Percentiles rank a stretch among this genome's conserved stretches.
Conservation (phyloP, 2,797 vertebrate genomes). For the Neomorphus geoffroyi region DNA sequence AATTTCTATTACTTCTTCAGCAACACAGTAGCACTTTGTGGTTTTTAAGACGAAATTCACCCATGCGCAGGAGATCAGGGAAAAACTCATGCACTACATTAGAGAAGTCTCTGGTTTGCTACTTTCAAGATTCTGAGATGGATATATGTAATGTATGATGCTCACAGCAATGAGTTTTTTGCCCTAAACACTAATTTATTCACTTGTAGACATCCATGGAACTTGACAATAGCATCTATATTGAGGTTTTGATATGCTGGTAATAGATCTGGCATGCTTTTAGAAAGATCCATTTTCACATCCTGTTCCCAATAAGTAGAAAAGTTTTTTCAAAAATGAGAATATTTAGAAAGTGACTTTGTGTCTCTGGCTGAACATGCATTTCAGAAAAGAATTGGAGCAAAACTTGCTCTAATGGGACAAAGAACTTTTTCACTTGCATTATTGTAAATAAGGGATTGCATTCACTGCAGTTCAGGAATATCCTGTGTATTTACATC, state of each 20-base stretch:
- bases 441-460: background rate
- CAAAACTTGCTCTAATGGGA: background rate
- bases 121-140: background rate
- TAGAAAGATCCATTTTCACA: background rate
- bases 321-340: background rate
- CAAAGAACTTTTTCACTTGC: background rate
- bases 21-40: background rate
- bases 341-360: background rate
- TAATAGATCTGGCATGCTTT: background rate
- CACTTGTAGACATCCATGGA: background rate
- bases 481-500: background rate
- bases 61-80: background rate
- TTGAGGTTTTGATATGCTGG: background rate
- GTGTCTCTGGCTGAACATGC: background rate
- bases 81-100: background rate
- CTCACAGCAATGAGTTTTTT: background rate
- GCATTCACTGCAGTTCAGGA: background rate
- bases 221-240: background rate
- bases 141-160: background rate
- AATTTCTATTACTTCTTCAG: background rate
- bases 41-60: background rate
- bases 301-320: background rate
- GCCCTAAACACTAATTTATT: background rate
- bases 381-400: background rate
- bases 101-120: background rate